phyloP scores from a whole-genome alignment of 1,140 invertebrate genomes.

The Dendrolimus punctatus region DNA sequence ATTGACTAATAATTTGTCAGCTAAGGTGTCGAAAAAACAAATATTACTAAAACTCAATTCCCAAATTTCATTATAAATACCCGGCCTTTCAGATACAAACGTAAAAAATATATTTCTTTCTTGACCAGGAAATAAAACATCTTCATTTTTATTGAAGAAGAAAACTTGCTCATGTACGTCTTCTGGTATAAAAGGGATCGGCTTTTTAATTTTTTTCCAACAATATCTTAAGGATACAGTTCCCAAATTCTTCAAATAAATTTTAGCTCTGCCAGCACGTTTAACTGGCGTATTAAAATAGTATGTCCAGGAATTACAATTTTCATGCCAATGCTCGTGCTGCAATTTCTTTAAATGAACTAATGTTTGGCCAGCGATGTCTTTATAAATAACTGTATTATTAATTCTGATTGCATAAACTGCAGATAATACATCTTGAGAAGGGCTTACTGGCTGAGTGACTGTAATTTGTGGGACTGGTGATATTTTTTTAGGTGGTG shows the following conservation, averaged over 20 bases:
- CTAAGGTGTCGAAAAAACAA: constrained; percentile 37
- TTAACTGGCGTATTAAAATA: constrained; percentile 51
- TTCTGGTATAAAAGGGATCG: constrained; percentile 39
- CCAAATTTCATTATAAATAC: constrained; percentile 47
- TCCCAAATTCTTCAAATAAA: constrained; percentile 52
- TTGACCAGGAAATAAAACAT: constrained; percentile 49
- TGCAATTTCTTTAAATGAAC: constrained; percentile 27
- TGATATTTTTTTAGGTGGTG: constrained; percentile 26
- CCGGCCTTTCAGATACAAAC: constrained; percentile 40
- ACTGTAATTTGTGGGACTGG: constrained; percentile 25
- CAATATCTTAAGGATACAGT: constrained; percentile 51
- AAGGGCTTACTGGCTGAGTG: constrained; percentile 1
- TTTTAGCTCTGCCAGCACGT: constrained; percentile 39
- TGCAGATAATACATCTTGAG: constrained; percentile 5
- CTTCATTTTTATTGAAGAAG: constrained; percentile 63
- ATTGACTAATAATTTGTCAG: constrained; percentile 32
- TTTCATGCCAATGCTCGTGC: constrained; percentile 35
- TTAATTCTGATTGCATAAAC: constrained; percentile 53
- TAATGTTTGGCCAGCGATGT: constrained; percentile 24
- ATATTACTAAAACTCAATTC: constrained; percentile 43
- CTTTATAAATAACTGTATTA: constrained; percentile 43
- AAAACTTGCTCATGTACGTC: constrained; percentile 45
- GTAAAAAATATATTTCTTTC: constrained; percentile 40
- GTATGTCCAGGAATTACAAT: constrained; percentile 47
- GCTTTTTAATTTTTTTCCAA: constrained; percentile 50